A percentile compares a stretch with the other conserved stretches of the same genome.
phyloP scores from a whole-genome alignment of 2,888 invertebrate species.

The Tipula helvola region DNA sequence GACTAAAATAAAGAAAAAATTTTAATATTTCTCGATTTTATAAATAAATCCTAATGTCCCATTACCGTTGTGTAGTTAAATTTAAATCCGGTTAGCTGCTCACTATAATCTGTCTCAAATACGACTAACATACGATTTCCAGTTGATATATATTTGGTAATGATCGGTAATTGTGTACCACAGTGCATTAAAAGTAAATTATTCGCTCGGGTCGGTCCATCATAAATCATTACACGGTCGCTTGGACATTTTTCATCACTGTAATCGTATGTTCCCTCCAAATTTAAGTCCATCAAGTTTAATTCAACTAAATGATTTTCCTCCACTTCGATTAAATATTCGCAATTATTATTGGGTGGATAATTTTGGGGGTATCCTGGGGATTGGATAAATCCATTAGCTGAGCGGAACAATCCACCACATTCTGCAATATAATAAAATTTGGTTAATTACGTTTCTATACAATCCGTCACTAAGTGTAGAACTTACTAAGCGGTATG shows the following conservation, averaged over 20 bases:
- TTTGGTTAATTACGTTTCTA: neutral
- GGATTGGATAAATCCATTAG: constrained; percentile 57
- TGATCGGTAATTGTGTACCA: constrained; percentile 38
- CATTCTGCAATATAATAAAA: constrained; percentile 41
- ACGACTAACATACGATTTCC: constrained; percentile 51
- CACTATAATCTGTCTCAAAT: constrained; percentile 44
- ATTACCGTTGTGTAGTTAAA: constrained; percentile 47
- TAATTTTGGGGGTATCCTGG: constrained; percentile 76
- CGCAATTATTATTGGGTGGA: constrained; percentile 58
- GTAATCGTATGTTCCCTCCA: constrained; percentile 32
- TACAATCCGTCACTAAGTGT: neutral
- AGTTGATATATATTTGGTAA: constrained; percentile 39
- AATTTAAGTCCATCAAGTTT: constrained; percentile 53
- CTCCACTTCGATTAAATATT: constrained; percentile 61
- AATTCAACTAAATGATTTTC: constrained; percentile 54
- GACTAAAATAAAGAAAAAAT: constrained; percentile 30
- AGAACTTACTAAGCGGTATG: constrained; percentile 38
- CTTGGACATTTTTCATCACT: neutral
- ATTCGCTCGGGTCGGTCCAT: constrained; percentile 26
- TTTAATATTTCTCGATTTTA: neutral
- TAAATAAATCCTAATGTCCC: too few relatives aligned
- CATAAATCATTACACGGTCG: constrained; percentile 22
- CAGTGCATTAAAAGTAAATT: constrained; percentile 45
- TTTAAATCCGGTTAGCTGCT: constrained; percentile 63
- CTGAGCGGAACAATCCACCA: constrained; percentile 54